Base-by-base conservation (phyloP, 2,113 vertebrate genomes). In the Paraplagusia blochii region DNA sequence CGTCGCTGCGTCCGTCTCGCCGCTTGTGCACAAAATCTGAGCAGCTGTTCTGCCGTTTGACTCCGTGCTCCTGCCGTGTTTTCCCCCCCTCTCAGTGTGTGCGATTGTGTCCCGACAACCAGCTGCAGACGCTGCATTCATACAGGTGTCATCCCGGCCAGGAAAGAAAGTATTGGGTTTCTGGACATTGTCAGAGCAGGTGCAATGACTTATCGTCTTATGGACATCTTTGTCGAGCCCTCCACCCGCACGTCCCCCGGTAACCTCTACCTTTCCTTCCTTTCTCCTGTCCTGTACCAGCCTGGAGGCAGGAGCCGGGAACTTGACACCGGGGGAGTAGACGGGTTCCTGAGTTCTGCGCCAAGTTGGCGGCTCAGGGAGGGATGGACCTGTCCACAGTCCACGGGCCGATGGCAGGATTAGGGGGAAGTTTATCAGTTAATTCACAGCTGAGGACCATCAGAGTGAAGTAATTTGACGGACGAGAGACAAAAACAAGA, bases 121-220 rank as follows among this genome's bases (percentile, higher is more conserved):
- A 79, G 50, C 75, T 82, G 79, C 63, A 69, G 39, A 53, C 62
- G 55, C 11, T 53, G 69, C 69, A 53, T 50, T 75, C 75, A 12
- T 67, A 39, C 63, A 76, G 61, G 77, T 80, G 72, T 85, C 74
- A 73, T 75, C 62, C 69, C 11, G 33, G 51, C 53, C 57, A 48
- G 69, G 52, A 68, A 57, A 79, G 18, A 34, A 19, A 19, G 62
- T 63, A 60, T 85, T 48, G 40, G 58, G 73, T 85, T 86, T 70
- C 73, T 63, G 42, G 50, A 79, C 50, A 72, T 77, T 82, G 77
- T 76, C 62, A 58, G 62, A 79, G 69, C 77, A 86, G 84, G 77
- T 79, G 82, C 77, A 69, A 40, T 76, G 64, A 85, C 82, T 86
- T 77, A 79, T 71, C 76, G 71, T 60, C 40, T 35, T 49, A 49